Base-by-base conservation (phyloP, 2,888 invertebrate species). In the Formica aserva region DNA sequence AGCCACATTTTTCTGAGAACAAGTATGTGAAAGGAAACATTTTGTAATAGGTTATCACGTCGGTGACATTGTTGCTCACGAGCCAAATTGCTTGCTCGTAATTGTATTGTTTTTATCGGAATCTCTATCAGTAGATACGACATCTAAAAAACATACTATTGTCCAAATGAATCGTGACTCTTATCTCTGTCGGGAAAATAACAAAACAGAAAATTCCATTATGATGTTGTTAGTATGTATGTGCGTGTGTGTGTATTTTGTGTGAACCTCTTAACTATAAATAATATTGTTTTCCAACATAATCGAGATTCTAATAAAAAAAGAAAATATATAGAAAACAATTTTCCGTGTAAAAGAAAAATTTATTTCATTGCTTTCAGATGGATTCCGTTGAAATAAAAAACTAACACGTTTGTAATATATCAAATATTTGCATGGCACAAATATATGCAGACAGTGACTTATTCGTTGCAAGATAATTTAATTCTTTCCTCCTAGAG, bases 41-140 rank as follows among this genome's bases (percentile, higher is more conserved):
- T 38, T 60, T 55, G 29, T 29, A 77, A 38, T 32, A 38, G 29
- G 15, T 78, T 69, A 69, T 78, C 57, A 9, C 13, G 32, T 35
- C 26, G 26, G 29, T 41, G 9, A 5, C 11, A 8, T 26, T 32
- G 26, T 41, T 67, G 26, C 1, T 13, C 29, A 2, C 38, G 41
- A 62, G 11, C n/a, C 22, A 66, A 22, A 66, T 66, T 66, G 41
- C 18, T 41, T 35, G 13, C 35, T 8, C 4, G 6, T 9, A 76
- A 32, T 22, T 63, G 15, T 76, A 52, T 55, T 35, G 35, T 78
- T 41, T 77, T 18, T 52, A 78, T 78, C 41, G 32, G 13, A 32
- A 32, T 60, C 32, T 60, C 52, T 78, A 67, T 78, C 78, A 32
- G 22, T 13, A 57, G 67, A 67, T 67, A 60, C 4, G 11, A 32